phyloP scores from a whole-genome alignment of 2,113 vertebrate species.

The Meles meles region DNA sequence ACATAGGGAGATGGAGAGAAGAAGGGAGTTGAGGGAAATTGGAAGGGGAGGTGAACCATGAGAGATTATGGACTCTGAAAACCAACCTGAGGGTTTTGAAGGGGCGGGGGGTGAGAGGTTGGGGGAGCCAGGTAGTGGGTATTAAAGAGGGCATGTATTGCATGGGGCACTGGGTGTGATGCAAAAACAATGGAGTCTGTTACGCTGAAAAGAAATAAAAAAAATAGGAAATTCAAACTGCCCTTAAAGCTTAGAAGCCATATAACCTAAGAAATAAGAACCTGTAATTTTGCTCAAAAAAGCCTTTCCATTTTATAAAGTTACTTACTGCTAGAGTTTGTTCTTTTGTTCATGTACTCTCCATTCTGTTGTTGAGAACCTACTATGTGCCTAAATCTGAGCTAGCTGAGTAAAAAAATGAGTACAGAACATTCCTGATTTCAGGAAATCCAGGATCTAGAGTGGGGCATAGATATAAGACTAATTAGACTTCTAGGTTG shows the following conservation, averaged over 20 bases:
- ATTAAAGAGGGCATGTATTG: no score
- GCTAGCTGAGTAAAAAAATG: not conserved
- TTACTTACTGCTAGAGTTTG: not conserved
- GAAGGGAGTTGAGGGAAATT: no score
- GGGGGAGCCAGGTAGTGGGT: no score
- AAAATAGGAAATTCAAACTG: not conserved
- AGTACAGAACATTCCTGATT: not conserved
- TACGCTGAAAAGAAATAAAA: no score
- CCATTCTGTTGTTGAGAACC: not conserved
- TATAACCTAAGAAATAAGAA: not conserved
- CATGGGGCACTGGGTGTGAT: no score
- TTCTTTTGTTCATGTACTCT: not conserved
- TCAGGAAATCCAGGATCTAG: not conserved
- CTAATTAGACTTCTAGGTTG: not conserved
- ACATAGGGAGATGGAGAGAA: no score
- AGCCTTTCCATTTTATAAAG: not conserved
- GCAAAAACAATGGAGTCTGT: no score
- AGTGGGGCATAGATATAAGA: not conserved
- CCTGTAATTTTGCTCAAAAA: not conserved
- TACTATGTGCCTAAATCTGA: not conserved
- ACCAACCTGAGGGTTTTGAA: no score
- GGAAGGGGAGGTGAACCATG: no score
- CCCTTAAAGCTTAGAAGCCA: not conserved
- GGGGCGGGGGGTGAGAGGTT: no score
- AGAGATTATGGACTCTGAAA: no score